Base-by-base conservation (phyloP, 1,140 invertebrate genomes). In the Lerema accius region DNA sequence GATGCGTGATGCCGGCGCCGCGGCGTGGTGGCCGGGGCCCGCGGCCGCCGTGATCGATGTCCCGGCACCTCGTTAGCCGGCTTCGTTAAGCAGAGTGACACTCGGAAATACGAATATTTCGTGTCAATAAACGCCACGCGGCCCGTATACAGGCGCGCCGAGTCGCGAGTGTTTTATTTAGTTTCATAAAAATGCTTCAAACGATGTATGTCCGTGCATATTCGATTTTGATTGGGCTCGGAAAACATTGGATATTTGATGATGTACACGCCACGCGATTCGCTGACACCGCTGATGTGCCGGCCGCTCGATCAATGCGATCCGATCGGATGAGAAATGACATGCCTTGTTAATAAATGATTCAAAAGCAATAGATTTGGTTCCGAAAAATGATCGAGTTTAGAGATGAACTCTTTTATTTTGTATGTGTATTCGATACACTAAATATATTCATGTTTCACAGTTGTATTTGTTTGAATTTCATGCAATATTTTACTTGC, bases 241-340 rank as follows among this genome's bases (percentile, higher is more conserved):
- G 19, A 45, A 45, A 58, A 58, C 53, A 58, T 45, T 58, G 53
- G 40, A 45, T 58, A 58, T 58, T 58, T 45, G 53, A 58, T 56
- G 14, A 56, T 35, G 53, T 43, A 16, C 14, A 32, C 19, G n/a
- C 35, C 35, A 11, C 35, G 10, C 23, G 9, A 0, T n/a, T 23
- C 40, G 39, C 28, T 15, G 39, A 43, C 43, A 56, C 26, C 17
- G 40, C 23, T n/a, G 28, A 15, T 43, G 46, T 32, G 17, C 23
- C 6, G 13, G 4, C 28, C 19, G 19, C 19, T 28, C 42, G 16
- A 45, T 45, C 15, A 16, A 9, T 9, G 9, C 42, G n/a, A n/a
- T 16, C 0, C 10, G n/a, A n/a, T n/a, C 11, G 45, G 10, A 48
- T 48, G 19, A 26, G 13, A 23, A 0, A 28, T 48, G 42, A 45